Evolutionary conservation across 2,113 vertebrate species (phyloP).

Genomic region (Datnioides undecimradiatus): DNA sequence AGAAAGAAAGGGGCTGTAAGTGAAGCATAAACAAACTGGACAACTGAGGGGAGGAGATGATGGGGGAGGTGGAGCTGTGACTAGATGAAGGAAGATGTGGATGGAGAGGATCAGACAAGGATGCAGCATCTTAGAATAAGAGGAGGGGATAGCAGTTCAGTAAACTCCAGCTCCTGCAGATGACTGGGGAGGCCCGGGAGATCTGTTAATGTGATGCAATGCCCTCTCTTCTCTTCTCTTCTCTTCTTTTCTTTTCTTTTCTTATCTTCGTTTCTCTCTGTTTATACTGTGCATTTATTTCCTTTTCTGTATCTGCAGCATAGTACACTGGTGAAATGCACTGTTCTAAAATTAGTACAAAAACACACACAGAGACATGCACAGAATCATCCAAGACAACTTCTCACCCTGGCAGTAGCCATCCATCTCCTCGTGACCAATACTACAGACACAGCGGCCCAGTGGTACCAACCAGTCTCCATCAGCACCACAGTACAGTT

Average conservation of each 20-base stretch:
- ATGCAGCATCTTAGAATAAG: slow-evolving; percentile 52
- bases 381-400: background rate
- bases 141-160: slow-evolving; percentile 43
- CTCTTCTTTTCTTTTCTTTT: background rate
- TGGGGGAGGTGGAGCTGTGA: slow-evolving; percentile 46
- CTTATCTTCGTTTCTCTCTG: background rate
- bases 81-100: slow-evolving; percentile 54
- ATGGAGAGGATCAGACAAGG: slow-evolving; percentile 63
- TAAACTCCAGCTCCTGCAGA: slow-evolving; percentile 56
- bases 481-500: slow-evolving; percentile 96
- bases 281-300: background rate
- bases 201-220: slow-evolving; percentile 56
- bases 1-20: slow-evolving; percentile 15
- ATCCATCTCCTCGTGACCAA: slow-evolving; percentile 93
- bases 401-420: slow-evolving; percentile 94
- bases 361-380: slow-evolving; percentile 1
- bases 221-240: slow-evolving; percentile 13
- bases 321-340: background rate
- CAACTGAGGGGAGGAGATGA: slow-evolving; percentile 42
- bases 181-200: slow-evolving; percentile 59
- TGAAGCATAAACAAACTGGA: slow-evolving; percentile 54
- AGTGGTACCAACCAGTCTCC: slow-evolving; percentile 99
- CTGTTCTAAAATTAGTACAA: slow-evolving; percentile 30
- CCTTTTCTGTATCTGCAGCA: slow-evolving; percentile 24
- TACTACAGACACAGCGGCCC: slow-evolving; percentile 94